Evolutionary conservation across 2,797 vertebrate species (phyloP), one percentile per base, ranked within the genome.

Genomic region (Hyperoplus immaculatus): DNA sequence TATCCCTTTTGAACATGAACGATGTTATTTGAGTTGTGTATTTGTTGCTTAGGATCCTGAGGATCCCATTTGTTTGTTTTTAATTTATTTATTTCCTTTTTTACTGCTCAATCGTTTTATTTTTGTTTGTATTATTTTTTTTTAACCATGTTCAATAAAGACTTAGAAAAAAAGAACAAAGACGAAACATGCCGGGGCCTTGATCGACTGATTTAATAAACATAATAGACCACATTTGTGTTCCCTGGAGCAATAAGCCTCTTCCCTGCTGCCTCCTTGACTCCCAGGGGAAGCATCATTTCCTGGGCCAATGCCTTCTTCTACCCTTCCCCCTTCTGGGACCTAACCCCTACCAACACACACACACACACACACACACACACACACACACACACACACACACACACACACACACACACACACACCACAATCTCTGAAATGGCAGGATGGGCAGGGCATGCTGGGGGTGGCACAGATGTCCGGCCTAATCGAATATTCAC

Each of bases 401-500:
- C 10, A 71, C 38, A 55, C 50, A 70, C 39, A 66, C 41, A 78
- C 21, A 77, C 7, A 15, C 0, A 43, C 6, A 11, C 58, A 63
- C 59, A 63, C 38, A 38, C 43, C 36, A 13, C 54, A 42, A 39
- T 53, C 49, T 78, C 65, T 50, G 67, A 77, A 57, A 80, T 80
- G 82, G 79, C 74, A 86, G 80, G 77, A 72, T 84, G 82, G 81
- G 81, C 83, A 82, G 72, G 57, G 71, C 51, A 29, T 75, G 87
- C 83, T 82, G 83, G 75, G 75, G 81, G 85, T 81, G 84, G 81
- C 81, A 87, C 91, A 91, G 90, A 93, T 93, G 93, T 91, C 92
- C 53, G 5, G 82, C 72, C 59, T 84, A 85, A 91, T 92, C 65
- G 65, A 88, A 91, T 85, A 82, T 82, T 89, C 56, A 14, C 51